Evolutionary conservation across 2,888 invertebrate genomes (phyloP), one percentile per base, ranked within the genome.

Genomic region (Eustalomyia histrio): DNA sequence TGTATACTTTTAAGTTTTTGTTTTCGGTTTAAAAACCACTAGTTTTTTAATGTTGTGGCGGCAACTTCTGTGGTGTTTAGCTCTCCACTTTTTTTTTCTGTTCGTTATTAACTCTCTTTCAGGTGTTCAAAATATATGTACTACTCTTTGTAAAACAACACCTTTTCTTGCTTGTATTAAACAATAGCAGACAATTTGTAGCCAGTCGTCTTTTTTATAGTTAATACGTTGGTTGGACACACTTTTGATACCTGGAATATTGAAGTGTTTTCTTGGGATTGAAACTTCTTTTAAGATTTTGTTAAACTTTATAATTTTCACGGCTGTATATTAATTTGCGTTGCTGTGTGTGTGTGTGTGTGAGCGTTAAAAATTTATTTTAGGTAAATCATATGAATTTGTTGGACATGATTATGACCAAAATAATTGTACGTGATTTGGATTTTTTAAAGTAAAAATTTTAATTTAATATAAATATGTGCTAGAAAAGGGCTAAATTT

Each of bases 191-290:
- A 87, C 87, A 87, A 87, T 87, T 88, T 87, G 87, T 85, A 84
- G 86, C 83, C 84, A 5, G 68, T 47, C 63, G 75, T 71, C 76
- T 68, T 63, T 53, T 21, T 14, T 53, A 14, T 21, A 57, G 21
- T 9, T 58, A 24, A 63, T 61, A 52, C 12, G 33, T 55, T 65
- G 61, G 10, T 68, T 68, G 73, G 60, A 64, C 73, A 78, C 83
- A 83, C 83, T 86, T 84, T 84, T 85, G 84, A 87, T 89, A 88
- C 88, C 86, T 86, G 87, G 89, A 89, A 89, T 88, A 88, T 88
- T 88, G 84, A 87, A 87, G 87, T 87, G 86, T 88, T 89, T 89
- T 89, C 89, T 87, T 85, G 84, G 89, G 89, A 89, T 87, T 87
- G 83, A 85, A 84, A 84, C 82, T 65, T 68, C 83, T 78, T 69